phyloP scores from a whole-genome alignment of 2,113 vertebrate genomes.

The Aegotheles bennettii region DNA sequence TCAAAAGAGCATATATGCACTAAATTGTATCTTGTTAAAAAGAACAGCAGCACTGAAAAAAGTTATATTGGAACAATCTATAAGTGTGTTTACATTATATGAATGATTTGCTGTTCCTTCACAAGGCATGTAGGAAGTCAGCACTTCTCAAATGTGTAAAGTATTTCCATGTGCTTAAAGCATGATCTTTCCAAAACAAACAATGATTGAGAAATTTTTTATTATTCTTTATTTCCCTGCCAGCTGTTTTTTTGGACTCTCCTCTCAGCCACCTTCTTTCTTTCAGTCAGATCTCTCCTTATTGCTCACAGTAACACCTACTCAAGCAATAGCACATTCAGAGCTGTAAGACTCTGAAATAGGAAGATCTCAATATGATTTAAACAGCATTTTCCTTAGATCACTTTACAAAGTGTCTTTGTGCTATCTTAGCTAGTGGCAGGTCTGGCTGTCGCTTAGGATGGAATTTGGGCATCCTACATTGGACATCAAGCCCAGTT shows the following conservation, averaged over 20 bases:
- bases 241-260: slow-evolving; percentile 57
- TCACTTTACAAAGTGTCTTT: neutral
- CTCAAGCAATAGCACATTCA: slow-evolving; percentile 23
- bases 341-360: neutral
- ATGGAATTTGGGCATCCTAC: neutral
- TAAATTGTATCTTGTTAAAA: slow-evolving; percentile 41
- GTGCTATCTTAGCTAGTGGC: neutral
- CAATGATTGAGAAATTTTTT: slow-evolving; percentile 57
- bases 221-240: slow-evolving; percentile 69
- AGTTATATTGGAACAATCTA: slow-evolving; percentile 62
- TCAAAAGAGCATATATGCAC: slow-evolving; percentile 12
- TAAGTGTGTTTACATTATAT: slow-evolving; percentile 67
- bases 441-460: neutral
- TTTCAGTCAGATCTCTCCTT: slow-evolving; percentile 53
- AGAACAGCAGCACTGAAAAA: slow-evolving; percentile 52
- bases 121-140: slow-evolving; percentile 69
- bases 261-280: slow-evolving; percentile 56
- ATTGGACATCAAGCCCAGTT: neutral
- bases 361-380: neutral
- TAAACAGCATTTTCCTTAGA: neutral
- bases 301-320: slow-evolving; percentile 64
- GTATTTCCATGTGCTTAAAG: slow-evolving; percentile 77
- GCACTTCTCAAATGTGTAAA: slow-evolving; percentile 72
- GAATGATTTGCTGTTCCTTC: slow-evolving; percentile 72
- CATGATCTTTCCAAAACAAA: slow-evolving; percentile 74